Conservation (phyloP, 2,113 vertebrate genomes). For the Macrotis lagotis region DNA sequence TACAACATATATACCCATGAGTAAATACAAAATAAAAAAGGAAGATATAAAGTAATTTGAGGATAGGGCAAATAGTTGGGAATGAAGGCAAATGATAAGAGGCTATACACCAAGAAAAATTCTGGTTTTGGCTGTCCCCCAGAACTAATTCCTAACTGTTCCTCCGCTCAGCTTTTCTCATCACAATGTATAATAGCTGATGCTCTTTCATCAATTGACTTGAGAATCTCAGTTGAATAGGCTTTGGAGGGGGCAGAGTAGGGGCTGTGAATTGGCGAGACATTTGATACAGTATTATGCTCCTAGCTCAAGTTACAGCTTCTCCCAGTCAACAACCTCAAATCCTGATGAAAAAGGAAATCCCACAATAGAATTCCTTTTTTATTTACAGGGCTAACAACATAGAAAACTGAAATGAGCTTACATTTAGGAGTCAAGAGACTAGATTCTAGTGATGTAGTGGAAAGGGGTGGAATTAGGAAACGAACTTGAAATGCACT, state of each 20-base stretch:
- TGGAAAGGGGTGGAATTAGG: neutral
- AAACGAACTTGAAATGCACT: neutral
- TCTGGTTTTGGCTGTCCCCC: neutral
- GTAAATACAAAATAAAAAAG: neutral
- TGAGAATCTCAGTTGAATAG: neutral
- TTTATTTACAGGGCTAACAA: neutral
- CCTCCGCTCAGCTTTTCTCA: neutral
- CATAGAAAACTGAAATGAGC: neutral
- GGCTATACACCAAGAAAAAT: neutral
- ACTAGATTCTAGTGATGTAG: neutral
- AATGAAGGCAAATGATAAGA: neutral
- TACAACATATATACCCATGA: neutral
- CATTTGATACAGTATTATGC: neutral
- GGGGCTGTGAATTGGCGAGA: neutral
- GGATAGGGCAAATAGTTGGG: neutral
- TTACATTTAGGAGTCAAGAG: neutral
- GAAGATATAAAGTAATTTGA: neutral
- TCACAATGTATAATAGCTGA: neutral
- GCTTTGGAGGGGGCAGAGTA: neutral
- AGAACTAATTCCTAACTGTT: neutral
- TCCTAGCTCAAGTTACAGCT: neutral
- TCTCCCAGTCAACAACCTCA: slow-evolving; percentile 1
- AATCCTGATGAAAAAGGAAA: slow-evolving; percentile 7
- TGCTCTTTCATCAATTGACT: neutral
- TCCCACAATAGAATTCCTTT: neutral